phyloP scores from a whole-genome alignment of 2,797 vertebrate genomes.

The Ciconia nigra region DNA sequence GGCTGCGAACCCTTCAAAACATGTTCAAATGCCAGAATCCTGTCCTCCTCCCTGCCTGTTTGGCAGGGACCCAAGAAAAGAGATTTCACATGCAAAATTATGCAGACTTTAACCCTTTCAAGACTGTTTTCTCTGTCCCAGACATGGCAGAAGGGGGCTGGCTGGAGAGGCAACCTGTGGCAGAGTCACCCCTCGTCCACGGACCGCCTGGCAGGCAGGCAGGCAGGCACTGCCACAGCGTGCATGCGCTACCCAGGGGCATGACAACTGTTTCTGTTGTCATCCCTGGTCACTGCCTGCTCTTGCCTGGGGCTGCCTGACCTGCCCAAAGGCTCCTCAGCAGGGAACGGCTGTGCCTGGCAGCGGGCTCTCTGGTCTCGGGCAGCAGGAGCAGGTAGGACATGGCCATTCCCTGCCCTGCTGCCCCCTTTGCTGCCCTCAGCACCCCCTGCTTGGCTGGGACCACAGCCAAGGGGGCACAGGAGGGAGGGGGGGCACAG shows the following conservation, averaged over 20 bases:
- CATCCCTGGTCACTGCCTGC: background rate
- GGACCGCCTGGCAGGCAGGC: background rate
- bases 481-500: background rate
- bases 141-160: fast-evolving
- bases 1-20: background rate
- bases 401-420: fast-evolving
- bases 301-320: background rate
- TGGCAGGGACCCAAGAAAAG: background rate
- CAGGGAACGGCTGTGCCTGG: background rate
- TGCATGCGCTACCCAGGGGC: background rate
- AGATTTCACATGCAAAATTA: background rate
- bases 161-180: fast-evolving
- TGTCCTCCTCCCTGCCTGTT: background rate
- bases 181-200: background rate
- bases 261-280: background rate
- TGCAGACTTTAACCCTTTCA: background rate
- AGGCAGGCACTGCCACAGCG: background rate
- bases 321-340: background rate
- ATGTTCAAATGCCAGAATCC: fast-evolving
- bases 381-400: background rate
- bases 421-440: background rate
- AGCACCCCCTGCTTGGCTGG: background rate
- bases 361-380: fast-evolving
- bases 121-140: background rate
- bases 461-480: background rate